Base-by-base conservation (phyloP, 2,797 vertebrate species). In the Sparidentex hasta region DNA sequence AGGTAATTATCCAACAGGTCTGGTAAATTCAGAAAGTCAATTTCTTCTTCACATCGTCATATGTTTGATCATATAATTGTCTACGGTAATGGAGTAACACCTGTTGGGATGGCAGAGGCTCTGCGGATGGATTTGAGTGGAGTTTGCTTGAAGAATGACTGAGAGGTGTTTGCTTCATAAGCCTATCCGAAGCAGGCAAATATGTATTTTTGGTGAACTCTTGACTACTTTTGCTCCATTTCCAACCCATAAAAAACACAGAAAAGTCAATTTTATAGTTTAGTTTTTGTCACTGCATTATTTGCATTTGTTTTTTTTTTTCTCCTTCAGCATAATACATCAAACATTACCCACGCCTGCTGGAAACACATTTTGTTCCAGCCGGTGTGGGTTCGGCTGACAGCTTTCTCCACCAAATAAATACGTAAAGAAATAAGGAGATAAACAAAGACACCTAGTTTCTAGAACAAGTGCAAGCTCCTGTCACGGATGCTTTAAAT, bases 41-140 rank as follows among this genome's bases (percentile, higher is more conserved):
- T 84, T 71, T 75, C 66, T 52, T 75, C 66, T 48, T 56, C 63
- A 72, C 54, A 67, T 47, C 62, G 23, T 62, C 67, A 44, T 64
- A 54, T 62, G 47, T 81, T 71, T 80, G 66, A 82, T 80, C 47
- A 54, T 57, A 73, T 76, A 83, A 81, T 85, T 83, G 71, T 72
- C 51, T 46, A 48, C 3, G 16, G n/a, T 83, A 80, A 85, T 85
- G 62, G 52, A 64, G 48, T 70, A 27, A 55, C 21, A 72, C 21
- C 64, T 72, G 52, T 29, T 63, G 58, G 56, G 62, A 64, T 23
- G 33, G 7, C 33, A 73, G 38, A 50, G 38, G 48, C 38, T 76
- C 48, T 17, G 29, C 16, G 20, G 41, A 46, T 20, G 13, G 54
- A 62, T 80, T 70, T 21, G 20, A 29, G 29, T 18, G 29, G 18